A percentile compares a stretch with the other conserved stretches of the same genome.
These are phyloP conservation scores for Drosophila varians DNA, from an alignment of 1,140 invertebrate species.

Conservation along the genomic window DNA sequence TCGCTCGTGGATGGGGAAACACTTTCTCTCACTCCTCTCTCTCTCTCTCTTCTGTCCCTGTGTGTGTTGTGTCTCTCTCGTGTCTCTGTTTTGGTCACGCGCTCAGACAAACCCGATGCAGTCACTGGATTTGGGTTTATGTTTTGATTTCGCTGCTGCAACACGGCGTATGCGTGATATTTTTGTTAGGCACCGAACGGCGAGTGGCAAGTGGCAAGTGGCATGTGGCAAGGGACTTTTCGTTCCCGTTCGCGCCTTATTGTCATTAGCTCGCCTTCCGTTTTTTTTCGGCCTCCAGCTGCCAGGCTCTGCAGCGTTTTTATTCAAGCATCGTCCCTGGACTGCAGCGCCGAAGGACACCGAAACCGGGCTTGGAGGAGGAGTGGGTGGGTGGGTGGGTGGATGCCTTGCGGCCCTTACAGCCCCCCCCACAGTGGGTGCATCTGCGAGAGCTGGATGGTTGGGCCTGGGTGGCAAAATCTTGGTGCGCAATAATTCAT, in stretches of 20 bases:
- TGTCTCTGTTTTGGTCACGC: constrained; percentile 62
- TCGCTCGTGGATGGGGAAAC: neutral
- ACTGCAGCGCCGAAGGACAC: constrained; percentile 54
- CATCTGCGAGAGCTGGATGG: constrained; percentile 8
- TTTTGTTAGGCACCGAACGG: constrained; percentile 29
- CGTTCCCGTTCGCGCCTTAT: constrained; percentile 58
- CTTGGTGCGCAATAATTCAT: constrained; percentile 72
- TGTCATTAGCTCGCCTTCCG: constrained; percentile 50
- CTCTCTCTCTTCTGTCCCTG: constrained; percentile 20
- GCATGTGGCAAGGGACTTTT: constrained; percentile 17
- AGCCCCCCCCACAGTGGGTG: constrained; percentile 11
- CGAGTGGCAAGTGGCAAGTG: too few relatives aligned
- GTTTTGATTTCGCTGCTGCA: constrained; percentile 71
- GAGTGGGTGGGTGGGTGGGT: neutral
- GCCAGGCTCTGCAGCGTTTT: constrained; percentile 38
- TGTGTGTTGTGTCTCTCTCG: constrained; percentile 24
- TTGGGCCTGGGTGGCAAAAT: constrained; percentile 28
- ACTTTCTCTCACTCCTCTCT: constrained; percentile 7
- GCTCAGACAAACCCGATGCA: constrained; percentile 61
- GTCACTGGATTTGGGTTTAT: constrained; percentile 63
- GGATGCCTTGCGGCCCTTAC: constrained; percentile 17
- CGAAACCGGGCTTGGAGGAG: neutral
- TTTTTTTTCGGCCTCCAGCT: constrained; percentile 53
- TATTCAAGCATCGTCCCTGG: constrained; percentile 51
- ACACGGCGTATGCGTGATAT: constrained; percentile 74